Evolutionary conservation across 1,140 invertebrate genomes (phyloP).

Genomic region (Bradysia coprophila): DNA sequence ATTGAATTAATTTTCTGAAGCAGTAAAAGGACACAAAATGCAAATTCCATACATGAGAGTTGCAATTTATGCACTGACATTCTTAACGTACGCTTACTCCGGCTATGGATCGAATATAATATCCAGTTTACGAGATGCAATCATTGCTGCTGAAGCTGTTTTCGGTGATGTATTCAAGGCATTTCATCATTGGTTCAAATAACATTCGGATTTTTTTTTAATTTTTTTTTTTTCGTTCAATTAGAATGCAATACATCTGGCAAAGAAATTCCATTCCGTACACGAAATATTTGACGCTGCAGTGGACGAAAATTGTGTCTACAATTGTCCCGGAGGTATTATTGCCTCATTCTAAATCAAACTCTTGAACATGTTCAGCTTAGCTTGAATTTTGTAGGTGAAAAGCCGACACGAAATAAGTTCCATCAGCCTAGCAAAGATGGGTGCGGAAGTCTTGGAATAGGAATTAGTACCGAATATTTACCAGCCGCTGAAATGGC

Average conservation of each 20-base stretch:
- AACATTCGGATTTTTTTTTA: too few species aligned
- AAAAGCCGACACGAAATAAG: conserved; percentile 42
- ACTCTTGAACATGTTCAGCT: too few species aligned
- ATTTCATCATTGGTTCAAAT: too few species aligned
- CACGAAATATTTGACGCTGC: conserved; percentile 69
- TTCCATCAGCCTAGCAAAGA: conserved; percentile 53
- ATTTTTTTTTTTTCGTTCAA: too few species aligned
- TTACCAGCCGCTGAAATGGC: conserved; percentile 60
- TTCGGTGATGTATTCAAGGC: conserved; percentile 58
- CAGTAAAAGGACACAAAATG: too few species aligned
- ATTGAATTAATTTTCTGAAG: neutral
- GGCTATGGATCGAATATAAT: conserved; percentile 59
- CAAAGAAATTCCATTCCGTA: conserved; percentile 50
- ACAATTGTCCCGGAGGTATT: conserved; percentile 49
- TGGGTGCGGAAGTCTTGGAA: conserved; percentile 63
- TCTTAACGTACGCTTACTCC: conserved; percentile 56
- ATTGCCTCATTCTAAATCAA: conserved; percentile 6
- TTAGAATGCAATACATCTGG: conserved; percentile 53
- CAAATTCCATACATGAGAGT: conserved; percentile 53
- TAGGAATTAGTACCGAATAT: conserved; percentile 53
- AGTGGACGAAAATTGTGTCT: conserved; percentile 64
- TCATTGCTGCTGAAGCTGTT: conserved; percentile 53
- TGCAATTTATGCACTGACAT: conserved; percentile 51
- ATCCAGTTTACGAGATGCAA: conserved; percentile 51
- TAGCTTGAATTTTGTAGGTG: conserved; percentile 34